phyloP scores from a whole-genome alignment of 2,113 vertebrate species.

The Rallus limicola region DNA sequence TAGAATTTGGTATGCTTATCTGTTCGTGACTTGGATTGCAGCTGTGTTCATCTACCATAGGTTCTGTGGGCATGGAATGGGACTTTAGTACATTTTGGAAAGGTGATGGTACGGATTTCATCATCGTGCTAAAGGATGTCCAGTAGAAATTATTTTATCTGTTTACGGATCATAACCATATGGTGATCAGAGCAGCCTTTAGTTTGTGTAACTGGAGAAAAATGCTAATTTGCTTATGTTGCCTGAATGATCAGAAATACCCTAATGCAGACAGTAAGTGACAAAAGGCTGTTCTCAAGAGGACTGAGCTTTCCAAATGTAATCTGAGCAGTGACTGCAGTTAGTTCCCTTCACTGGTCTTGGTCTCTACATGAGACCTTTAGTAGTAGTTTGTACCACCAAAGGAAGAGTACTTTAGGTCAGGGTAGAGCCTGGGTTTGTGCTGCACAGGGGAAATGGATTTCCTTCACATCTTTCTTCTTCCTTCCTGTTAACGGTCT shows the following conservation, averaged over 20 bases:
- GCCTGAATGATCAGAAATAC: no score
- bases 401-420: no score
- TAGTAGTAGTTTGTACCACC: no score
- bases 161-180: neutral
- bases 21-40: neutral
- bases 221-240: neutral
- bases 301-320: neutral
- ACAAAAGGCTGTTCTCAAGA: neutral
- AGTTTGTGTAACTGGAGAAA: neutral
- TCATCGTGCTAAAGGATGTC: neutral
- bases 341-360: no score
- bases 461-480: no score
- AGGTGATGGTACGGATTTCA: neutral
- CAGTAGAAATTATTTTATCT: neutral
- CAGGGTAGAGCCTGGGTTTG: no score
- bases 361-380: no score
- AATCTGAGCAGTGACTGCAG: neutral
- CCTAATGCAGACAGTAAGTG: neutral
- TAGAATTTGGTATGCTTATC: neutral
- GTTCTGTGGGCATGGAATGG: neutral
- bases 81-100: neutral
- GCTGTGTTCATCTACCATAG: neutral
- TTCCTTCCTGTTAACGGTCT: no score
- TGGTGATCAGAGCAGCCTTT: neutral
- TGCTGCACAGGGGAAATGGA: no score